Conservation (phyloP, 2,113 vertebrate genomes). For the Jacana jacana region DNA sequence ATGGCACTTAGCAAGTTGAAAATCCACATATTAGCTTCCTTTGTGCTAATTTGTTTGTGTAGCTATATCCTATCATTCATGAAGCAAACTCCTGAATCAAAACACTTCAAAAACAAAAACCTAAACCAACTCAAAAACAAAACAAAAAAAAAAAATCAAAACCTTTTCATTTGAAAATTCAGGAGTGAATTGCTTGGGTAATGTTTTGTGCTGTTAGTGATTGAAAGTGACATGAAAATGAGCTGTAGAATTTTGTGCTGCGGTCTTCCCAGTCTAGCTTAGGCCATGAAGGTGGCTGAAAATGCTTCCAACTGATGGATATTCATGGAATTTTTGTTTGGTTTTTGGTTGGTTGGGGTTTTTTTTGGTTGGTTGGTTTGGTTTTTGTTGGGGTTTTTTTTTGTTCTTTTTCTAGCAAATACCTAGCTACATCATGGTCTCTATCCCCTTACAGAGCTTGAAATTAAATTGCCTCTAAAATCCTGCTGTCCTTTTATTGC, state of each 20-base stretch:
- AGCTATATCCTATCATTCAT: background rate
- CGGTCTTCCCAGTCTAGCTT: background rate
- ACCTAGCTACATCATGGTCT: background rate
- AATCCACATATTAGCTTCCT: background rate
- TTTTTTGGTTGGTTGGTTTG: too few relatives aligned
- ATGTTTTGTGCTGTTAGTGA: background rate
- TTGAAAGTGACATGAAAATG: background rate
- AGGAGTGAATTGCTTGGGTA: background rate
- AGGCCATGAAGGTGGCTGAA: background rate
- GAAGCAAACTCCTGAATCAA: background rate
- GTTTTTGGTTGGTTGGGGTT: too few relatives aligned
- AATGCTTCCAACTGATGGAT: background rate
- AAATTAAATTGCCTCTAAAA: background rate
- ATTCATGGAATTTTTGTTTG: too few relatives aligned
- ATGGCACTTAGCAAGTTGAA: background rate
- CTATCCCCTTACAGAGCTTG: background rate
- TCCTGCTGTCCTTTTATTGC: background rate
- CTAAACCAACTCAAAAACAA: background rate
- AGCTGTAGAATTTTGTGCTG: background rate
- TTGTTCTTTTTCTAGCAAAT: background rate
- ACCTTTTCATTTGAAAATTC: background rate
- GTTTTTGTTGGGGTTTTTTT: too few relatives aligned
- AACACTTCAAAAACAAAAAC: background rate
- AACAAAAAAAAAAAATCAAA: too few relatives aligned
- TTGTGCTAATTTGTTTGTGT: background rate